Base-by-base conservation (phyloP, 2,797 vertebrate species). In the Microctenopoma lineatum region DNA sequence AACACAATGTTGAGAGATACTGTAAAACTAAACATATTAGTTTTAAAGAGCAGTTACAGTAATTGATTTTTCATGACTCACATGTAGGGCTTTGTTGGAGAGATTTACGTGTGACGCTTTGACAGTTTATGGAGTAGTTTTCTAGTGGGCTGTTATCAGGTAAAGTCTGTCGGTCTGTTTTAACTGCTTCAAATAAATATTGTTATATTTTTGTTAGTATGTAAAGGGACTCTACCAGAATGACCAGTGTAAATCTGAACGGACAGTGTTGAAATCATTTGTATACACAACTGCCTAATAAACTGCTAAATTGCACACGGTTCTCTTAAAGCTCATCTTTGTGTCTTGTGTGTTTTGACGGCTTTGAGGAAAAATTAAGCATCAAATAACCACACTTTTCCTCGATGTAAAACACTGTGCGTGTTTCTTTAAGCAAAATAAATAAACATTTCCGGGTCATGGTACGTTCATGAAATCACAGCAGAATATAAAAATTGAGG, bases 251-350 rank as follows among this genome's bases (percentile, higher is more conserved):
- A 93, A 84, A 90, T 92, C 81, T 90, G 80, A 92, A 89, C 88
- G 86, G 79, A 94, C 84, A 90, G 85, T 93, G 87, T 93, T 92
- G 81, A 93, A 89, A 90, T 92, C 83, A 90, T 94, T 94, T 94
- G 90, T 94, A 92, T 89, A 93, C 92, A 93, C 86, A 92, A 92
- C 90, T 94, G 92, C 92, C 90, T 94, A 95, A 95, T 95, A 95
- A 95, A 95, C 88, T 89, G 90, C 90, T 93, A 90, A 92, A 94
- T 88, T 88, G 85, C 89, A 91, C 83, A 88, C 42, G 61, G 27
- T 53, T 86, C 16, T 79, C 59, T 38, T 48, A 5, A 47, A 0
- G 39, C 25, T 10, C 5, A 5, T 71, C 27, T 66, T 15, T 81
- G 34, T 64, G 27, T 60, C 53, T 34, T 12, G 16, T 41, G 52